Conservation (phyloP, 1,140 invertebrate species). For the Grapholita molesta region DNA sequence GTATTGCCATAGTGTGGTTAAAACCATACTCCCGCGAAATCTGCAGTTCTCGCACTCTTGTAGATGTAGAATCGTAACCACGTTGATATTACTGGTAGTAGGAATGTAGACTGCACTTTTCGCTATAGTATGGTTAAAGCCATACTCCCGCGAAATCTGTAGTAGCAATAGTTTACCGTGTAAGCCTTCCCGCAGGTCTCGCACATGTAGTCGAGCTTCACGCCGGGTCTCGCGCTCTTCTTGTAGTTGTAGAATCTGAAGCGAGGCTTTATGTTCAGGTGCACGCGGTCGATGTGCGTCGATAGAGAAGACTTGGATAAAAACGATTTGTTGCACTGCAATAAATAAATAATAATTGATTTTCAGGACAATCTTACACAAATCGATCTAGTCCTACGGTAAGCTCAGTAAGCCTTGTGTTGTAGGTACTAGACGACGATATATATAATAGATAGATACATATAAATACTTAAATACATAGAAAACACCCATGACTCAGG, state of each 20-base stretch:
- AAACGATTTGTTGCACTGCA: slow-evolving; percentile 9
- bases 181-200: slow-evolving; percentile 7
- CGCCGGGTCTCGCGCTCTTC: background rate
- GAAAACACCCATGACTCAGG: too few species aligned
- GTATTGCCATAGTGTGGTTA: too few species aligned
- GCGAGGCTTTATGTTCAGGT: background rate
- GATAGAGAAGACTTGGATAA: background rate
- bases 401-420: too few species aligned
- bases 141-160: background rate
- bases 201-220: background rate
- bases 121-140: background rate
- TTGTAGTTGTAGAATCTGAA: slow-evolving; percentile 12
- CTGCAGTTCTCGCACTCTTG: background rate
- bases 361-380: too few species aligned
- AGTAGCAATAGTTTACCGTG: background rate
- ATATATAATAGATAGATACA: too few species aligned
- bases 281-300: slow-evolving; percentile 2
- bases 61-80: too few species aligned
- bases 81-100: too few species aligned
- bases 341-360: background rate
- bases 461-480: too few species aligned
- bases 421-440: too few species aligned
- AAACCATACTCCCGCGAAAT: too few species aligned
- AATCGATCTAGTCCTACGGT: too few species aligned
- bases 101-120: background rate